Conservation (phyloP, 2,797 vertebrate species). For the Anguilla megastoma region DNA sequence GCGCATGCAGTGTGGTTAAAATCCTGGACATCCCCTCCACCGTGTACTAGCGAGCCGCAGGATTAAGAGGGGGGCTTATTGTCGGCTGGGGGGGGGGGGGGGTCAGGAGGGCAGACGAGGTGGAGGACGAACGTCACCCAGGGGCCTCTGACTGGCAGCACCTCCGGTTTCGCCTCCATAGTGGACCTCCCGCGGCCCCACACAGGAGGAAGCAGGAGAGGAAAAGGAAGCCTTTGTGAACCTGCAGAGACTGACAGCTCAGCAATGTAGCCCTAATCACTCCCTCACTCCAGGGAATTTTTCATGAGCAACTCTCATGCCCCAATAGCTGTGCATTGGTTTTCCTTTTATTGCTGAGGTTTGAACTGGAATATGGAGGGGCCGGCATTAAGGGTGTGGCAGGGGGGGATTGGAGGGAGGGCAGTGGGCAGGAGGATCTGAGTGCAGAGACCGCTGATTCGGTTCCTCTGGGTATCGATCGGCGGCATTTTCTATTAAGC, state of each 20-base stretch:
- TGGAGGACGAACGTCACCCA: background rate
- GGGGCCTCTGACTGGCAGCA: background rate
- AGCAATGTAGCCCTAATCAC: background rate
- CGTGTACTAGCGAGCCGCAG: background rate
- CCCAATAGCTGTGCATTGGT: background rate
- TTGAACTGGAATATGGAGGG: background rate
- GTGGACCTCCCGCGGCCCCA: background rate
- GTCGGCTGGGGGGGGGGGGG: background rate
- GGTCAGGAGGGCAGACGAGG: background rate
- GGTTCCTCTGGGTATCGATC: slow-evolving; percentile 41
- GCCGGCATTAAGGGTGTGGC: background rate
- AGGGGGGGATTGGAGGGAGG: background rate
- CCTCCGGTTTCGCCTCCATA: background rate
- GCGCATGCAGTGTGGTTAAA: background rate
- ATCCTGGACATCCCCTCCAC: background rate
- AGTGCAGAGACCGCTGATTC: background rate
- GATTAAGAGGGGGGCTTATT: background rate
- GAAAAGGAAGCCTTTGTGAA: background rate
- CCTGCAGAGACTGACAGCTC: background rate
- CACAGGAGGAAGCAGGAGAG: background rate
- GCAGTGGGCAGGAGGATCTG: background rate
- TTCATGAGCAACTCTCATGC: background rate
- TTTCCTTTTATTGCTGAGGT: background rate
- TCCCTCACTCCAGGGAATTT: background rate
- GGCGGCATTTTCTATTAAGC: slow-evolving; percentile 43